phyloP scores from a whole-genome alignment of 2,888 invertebrate species.

The Balanococcus diminutus region DNA sequence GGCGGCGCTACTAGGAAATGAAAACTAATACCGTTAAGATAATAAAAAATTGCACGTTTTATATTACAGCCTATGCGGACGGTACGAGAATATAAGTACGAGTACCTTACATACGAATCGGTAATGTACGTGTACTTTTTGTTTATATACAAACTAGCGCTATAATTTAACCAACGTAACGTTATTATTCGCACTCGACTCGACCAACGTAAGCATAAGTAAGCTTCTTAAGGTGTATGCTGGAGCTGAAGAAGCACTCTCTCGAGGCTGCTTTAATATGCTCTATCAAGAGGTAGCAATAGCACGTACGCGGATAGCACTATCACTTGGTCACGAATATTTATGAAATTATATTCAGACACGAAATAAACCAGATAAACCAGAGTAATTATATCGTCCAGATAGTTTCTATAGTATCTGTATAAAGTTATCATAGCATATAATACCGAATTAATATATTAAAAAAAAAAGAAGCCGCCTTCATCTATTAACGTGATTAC shows the following conservation, averaged over 20 bases:
- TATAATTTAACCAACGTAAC: slow-evolving; percentile 17
- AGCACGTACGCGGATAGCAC: background rate
- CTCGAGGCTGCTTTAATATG: background rate
- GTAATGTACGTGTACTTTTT: slow-evolving; percentile 24
- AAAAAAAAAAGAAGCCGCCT: background rate
- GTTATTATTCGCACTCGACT: slow-evolving; percentile 28
- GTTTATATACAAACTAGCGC: slow-evolving; percentile 41
- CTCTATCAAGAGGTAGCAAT: background rate
- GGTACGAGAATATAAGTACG: background rate
- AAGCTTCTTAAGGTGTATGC: background rate
- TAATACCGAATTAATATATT: slow-evolving; percentile 35
- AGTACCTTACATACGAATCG: background rate
- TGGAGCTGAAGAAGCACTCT: background rate
- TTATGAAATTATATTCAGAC: slow-evolving; percentile 41
- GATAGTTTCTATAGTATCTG: slow-evolving; percentile 3
- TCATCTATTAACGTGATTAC: background rate
- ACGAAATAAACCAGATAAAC: slow-evolving; percentile 44
- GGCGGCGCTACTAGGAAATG: slow-evolving; percentile 21
- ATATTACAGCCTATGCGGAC: background rate
- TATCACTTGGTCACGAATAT: slow-evolving; percentile 42
- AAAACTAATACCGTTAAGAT: slow-evolving; percentile 39
- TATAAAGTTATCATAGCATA: background rate
- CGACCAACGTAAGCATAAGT: background rate
- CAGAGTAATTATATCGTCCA: slow-evolving; percentile 33
- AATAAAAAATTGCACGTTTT: slow-evolving; percentile 43